Conservation (phyloP, 1,140 invertebrate genomes). For the Ostrea edulis region DNA sequence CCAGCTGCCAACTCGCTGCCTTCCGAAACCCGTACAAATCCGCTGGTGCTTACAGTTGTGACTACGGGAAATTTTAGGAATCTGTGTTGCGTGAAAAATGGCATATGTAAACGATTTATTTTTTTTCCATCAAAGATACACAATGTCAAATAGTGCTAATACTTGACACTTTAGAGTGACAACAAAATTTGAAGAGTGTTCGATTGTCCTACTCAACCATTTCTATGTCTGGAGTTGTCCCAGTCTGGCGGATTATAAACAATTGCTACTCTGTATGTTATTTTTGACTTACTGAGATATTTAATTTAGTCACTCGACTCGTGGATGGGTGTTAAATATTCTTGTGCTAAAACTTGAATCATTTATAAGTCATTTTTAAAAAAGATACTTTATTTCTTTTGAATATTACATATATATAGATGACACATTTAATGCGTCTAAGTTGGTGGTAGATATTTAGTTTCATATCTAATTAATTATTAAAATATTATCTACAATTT, state of each 20-base stretch:
- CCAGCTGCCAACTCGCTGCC: slow-evolving; percentile 75
- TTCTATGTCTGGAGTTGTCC: slow-evolving; percentile 32
- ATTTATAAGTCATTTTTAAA: background rate
- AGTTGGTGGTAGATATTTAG: slow-evolving; percentile 16
- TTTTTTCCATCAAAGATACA: background rate
- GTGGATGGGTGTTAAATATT: background rate
- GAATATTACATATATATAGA: background rate
- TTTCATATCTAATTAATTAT: background rate
- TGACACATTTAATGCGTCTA: slow-evolving; percentile 4
- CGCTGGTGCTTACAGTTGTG: slow-evolving; percentile 70
- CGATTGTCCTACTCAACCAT: slow-evolving; percentile 12
- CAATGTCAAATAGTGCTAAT: slow-evolving; percentile 6
- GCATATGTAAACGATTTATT: slow-evolving; percentile 17
- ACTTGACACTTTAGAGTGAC: slow-evolving; percentile 18
- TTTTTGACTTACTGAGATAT: background rate
- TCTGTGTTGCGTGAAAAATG: background rate
- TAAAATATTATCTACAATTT: background rate
- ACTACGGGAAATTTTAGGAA: slow-evolving; percentile 76
- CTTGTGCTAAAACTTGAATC: background rate
- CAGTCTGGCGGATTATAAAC: background rate
- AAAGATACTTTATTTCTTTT: background rate
- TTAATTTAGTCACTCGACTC: background rate
- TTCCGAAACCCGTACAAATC: slow-evolving; percentile 74
- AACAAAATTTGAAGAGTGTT: slow-evolving; percentile 37
- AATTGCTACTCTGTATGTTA: background rate